A percentile compares a stretch with the other conserved stretches of the same genome.
Evolutionary conservation across 2,888 invertebrate species (phyloP).

Genomic region (Baronia brevicornis): DNA sequence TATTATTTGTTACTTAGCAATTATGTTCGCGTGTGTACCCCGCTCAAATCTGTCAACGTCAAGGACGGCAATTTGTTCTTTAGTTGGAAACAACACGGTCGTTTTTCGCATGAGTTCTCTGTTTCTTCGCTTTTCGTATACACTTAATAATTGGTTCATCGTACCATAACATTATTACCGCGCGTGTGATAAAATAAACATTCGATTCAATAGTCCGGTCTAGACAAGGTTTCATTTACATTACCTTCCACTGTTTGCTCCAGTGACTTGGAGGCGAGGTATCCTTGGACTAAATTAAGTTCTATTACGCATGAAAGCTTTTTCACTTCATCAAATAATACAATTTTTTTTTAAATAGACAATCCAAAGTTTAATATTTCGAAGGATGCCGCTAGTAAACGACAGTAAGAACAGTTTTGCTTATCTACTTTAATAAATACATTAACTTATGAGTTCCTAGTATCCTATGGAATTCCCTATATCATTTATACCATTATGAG

Average conservation of each 20-base stretch:
- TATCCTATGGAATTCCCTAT: too few species aligned
- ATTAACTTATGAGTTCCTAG: too few species aligned
- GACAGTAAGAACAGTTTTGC: too few species aligned
- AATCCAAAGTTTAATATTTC: too few species aligned
- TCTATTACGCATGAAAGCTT: too few species aligned
- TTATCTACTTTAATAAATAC: too few species aligned
- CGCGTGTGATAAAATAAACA: slow-evolving; percentile 15
- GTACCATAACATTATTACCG: slow-evolving; percentile 10
- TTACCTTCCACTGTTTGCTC: not conserved
- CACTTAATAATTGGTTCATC: slow-evolving; percentile 10
- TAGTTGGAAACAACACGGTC: slow-evolving; percentile 1
- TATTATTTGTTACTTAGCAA: not conserved
- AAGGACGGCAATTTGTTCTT: slow-evolving; percentile 1
- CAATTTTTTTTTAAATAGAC: too few species aligned
- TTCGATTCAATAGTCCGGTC: slow-evolving; percentile 13
- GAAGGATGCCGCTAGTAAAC: too few species aligned
- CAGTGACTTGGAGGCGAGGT: not conserved
- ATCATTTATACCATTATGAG: too few species aligned
- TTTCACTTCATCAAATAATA: too few species aligned
- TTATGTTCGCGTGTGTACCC: slow-evolving; percentile 4
- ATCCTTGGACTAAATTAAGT: slow-evolving; percentile 13
- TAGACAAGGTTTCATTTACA: slow-evolving; percentile 12
- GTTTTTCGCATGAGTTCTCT: not conserved
- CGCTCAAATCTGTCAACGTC: too few species aligned
- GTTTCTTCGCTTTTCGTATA: slow-evolving; percentile 4